phyloP scores from a whole-genome alignment of 2,888 invertebrate genomes.

The Standfussiana lucernea region DNA sequence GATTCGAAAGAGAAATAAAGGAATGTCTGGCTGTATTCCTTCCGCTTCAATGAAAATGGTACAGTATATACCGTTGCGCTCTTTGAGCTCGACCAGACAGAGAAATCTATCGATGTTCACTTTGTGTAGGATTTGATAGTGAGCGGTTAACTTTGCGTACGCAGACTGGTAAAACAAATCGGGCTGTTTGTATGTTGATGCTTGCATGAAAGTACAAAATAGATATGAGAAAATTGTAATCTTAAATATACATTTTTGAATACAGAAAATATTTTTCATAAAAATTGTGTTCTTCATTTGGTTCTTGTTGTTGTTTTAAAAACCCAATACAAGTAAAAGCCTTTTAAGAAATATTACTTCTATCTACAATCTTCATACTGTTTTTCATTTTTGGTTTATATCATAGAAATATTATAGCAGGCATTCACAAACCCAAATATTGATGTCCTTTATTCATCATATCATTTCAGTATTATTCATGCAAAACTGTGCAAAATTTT shows the following conservation, averaged over 20 bases:
- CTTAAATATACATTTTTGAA: neutral
- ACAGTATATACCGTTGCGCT: constrained; percentile 65
- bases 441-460: neutral
- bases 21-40: constrained; percentile 68
- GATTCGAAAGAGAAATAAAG: constrained; percentile 62
- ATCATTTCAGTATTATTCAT: constrained; percentile 17
- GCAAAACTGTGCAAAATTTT: neutral
- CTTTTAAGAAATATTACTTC: neutral
- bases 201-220: neutral
- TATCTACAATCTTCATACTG: neutral
- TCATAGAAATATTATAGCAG: neutral
- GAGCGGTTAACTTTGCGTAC: constrained; percentile 28
- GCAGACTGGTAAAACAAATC: constrained; percentile 9
- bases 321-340: neutral
- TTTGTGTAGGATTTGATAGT: constrained; percentile 52
- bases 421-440: neutral
- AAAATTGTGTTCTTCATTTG: neutral
- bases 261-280: neutral
- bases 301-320: neutral
- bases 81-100: constrained; percentile 69
- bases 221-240: neutral
- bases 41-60: constrained; percentile 70
- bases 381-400: neutral
- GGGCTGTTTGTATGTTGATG: neutral
- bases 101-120: constrained; percentile 67